These are phyloP conservation scores for Micronisus gabar DNA, from an alignment of 2,113 vertebrate genomes.

Conservation along the genomic window DNA sequence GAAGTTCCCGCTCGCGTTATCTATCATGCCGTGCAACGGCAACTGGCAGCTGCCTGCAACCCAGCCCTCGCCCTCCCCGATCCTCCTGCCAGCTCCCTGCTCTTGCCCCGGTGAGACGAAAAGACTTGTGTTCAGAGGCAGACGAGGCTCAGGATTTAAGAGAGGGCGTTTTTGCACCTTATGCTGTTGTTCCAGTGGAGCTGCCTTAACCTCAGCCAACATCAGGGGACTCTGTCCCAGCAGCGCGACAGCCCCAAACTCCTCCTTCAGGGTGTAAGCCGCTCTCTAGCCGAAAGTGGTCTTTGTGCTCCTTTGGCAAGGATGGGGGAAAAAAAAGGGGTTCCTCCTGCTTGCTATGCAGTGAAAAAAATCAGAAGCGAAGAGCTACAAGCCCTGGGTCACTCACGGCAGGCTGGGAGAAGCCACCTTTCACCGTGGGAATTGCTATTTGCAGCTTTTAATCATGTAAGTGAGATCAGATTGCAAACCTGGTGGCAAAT, in stretches of 20 bases:
- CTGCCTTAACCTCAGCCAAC: not conserved
- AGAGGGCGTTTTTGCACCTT: not conserved
- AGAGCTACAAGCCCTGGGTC: not conserved
- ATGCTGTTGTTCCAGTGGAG: not conserved
- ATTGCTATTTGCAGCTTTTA: not conserved
- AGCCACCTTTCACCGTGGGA: not conserved
- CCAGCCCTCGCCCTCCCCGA: not conserved
- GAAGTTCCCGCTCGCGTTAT: rapidly evolving
- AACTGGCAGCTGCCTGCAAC: not conserved
- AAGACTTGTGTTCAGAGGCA: not conserved
- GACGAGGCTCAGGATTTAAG: not conserved
- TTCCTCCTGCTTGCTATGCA: not conserved
- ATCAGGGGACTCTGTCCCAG: not conserved
- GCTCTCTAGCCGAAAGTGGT: rapidly evolving
- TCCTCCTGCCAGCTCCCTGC: not conserved
- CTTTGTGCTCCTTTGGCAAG: not conserved
- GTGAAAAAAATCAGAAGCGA: not conserved
- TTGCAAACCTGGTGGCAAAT: not conserved
- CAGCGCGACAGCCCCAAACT: rapidly evolving
- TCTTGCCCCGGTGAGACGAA: rapidly evolving
- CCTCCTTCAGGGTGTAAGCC: rapidly evolving
- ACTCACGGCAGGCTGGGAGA: not conserved
- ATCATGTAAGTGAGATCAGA: not conserved
- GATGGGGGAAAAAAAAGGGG: not conserved
- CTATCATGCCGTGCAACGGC: rapidly evolving